Conservation (phyloP, 2,888 invertebrate genomes). For the Nowickia ferox region DNA sequence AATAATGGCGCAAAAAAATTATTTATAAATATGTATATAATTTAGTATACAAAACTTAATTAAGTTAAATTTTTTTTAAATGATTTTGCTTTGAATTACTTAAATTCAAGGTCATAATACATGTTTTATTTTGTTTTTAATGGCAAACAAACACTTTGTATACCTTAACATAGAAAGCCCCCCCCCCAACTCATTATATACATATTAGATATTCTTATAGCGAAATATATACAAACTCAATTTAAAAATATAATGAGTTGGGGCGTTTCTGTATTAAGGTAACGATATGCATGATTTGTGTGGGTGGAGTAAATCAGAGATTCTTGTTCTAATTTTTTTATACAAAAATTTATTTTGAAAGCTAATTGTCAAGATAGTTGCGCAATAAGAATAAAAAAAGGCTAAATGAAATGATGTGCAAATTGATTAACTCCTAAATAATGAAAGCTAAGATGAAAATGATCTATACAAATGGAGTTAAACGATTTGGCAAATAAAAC, state of each 20-base stretch:
- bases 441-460: no score
- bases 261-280: no score
- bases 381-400: background rate
- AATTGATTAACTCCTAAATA: background rate
- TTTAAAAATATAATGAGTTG: no score
- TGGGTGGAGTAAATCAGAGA: background rate
- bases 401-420: background rate
- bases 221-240: no score
- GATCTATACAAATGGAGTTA: no score
- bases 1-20: background rate
- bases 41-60: background rate
- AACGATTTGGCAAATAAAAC: no score
- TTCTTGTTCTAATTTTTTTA: background rate
- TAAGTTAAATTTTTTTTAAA: background rate
- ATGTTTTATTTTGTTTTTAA: background rate
- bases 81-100: background rate
- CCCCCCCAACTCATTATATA: no score
- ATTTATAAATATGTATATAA: background rate
- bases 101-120: background rate
- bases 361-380: background rate
- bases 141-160: background rate
- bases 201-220: no score
- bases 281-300: background rate
- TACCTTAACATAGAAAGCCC: no score
- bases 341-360: background rate